Conservation (phyloP, 2,113 vertebrate genomes). For the Percina caprodes region DNA sequence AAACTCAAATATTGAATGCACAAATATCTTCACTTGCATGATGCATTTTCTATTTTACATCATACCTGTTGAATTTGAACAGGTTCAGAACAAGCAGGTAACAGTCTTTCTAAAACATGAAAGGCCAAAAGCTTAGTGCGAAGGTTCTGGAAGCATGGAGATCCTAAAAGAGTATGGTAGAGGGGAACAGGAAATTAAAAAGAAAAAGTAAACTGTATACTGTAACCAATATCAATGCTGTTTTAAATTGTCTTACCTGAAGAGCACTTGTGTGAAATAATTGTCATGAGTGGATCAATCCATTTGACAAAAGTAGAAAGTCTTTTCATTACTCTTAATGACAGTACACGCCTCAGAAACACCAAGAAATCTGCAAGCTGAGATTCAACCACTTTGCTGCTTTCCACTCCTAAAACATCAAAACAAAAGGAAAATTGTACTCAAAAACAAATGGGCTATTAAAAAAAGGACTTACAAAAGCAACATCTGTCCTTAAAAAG, state of each 20-base stretch:
- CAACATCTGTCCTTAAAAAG: background rate
- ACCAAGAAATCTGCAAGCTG: constrained; percentile 87
- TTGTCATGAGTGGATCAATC: constrained; percentile 85
- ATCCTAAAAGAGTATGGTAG: constrained; percentile 58
- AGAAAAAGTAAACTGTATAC: background rate
- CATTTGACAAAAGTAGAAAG: constrained; percentile 83
- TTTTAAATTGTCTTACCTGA: constrained; percentile 67
- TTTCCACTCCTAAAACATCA: constrained; percentile 68
- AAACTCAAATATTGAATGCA: background rate
- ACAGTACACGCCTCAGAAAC: constrained; percentile 85
- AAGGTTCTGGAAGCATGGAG: constrained; percentile 81
- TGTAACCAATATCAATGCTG: background rate
- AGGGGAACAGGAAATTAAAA: background rate
- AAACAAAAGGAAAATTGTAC: background rate
- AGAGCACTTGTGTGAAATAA: constrained; percentile 82
- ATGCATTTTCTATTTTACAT: background rate
- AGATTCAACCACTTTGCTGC: constrained; percentile 81
- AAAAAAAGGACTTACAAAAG: background rate
- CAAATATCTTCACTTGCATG: background rate
- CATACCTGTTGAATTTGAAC: constrained; percentile 82
- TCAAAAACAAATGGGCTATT: background rate
- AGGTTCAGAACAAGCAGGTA: constrained; percentile 83
- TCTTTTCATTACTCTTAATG: constrained; percentile 78
- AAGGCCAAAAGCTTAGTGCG: constrained; percentile 86
- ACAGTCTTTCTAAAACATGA: constrained; percentile 84